phyloP scores from a whole-genome alignment of 2,113 vertebrate genomes.

The Dasypus novemcinctus region DNA sequence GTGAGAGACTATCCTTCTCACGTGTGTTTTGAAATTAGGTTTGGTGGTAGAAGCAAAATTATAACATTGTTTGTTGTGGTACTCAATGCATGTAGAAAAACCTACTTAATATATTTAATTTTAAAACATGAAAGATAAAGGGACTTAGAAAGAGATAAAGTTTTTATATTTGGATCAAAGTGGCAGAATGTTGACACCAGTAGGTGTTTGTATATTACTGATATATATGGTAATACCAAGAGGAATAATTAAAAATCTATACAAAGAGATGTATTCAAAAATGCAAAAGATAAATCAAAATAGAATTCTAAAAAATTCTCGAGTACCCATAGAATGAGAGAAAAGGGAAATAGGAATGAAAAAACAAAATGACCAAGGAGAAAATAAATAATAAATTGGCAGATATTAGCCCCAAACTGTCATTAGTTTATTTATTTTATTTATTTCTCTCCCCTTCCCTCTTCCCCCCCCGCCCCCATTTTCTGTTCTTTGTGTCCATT shows the following conservation, averaged over 20 bases:
- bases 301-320: background rate
- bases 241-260: background rate
- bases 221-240: background rate
- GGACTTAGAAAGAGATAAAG: background rate
- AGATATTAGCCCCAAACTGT: background rate
- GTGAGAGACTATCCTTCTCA: background rate
- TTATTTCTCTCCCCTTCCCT: no score
- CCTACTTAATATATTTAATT: background rate
- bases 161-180: background rate
- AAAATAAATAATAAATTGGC: background rate
- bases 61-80: background rate
- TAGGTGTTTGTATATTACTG: background rate
- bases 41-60: background rate
- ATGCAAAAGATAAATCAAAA: background rate
- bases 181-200: background rate
- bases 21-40: background rate
- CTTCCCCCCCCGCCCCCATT: no score
- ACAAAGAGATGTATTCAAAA: background rate
- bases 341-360: background rate
- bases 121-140: background rate
- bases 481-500: no score
- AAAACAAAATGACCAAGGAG: background rate
- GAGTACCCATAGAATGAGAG: background rate
- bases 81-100: background rate
- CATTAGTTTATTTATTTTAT: background rate